phyloP scores from a whole-genome alignment of 2,888 invertebrate genomes.

The Hydrotaea diabolus region DNA sequence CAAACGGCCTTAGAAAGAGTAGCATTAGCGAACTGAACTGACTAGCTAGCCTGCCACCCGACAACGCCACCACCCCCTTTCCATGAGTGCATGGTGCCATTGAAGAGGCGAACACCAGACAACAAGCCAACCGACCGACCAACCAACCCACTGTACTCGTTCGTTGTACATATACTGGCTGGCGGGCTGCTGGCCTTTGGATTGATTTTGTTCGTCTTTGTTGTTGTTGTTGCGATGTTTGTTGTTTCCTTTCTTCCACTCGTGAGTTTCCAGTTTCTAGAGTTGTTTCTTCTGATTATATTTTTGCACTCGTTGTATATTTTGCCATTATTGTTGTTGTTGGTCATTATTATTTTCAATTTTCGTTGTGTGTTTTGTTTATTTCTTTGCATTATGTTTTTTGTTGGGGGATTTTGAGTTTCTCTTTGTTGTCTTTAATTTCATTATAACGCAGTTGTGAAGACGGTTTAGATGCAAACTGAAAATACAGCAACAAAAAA shows the following conservation, averaged over 20 bases:
- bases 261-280: constrained; percentile 66
- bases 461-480: constrained; percentile 61
- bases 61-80: neutral
- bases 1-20: constrained; percentile 39
- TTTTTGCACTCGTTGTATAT: constrained; percentile 37
- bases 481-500: constrained; percentile 28
- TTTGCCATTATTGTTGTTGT: too few relatives aligned
- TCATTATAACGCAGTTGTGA: constrained; percentile 65
- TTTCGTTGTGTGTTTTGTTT: constrained; percentile 35
- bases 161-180: constrained; percentile 1
- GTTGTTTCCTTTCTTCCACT: constrained; percentile 55
- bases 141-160: constrained; percentile 59
- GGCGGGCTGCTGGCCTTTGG: constrained; percentile 48
- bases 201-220: constrained; percentile 32
- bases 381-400: constrained; percentile 39
- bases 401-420: constrained; percentile 51
- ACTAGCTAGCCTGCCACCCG: neutral
- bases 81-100: neutral
- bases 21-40: neutral
- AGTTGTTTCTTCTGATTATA: constrained; percentile 45
- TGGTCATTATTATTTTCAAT: constrained; percentile 26
- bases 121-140: constrained; percentile 21
- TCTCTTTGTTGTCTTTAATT: constrained; percentile 62
- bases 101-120: neutral
- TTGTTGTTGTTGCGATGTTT: constrained; percentile 38